phyloP scores from a whole-genome alignment of 2,797 vertebrate species.

The Enteromius unitaeniatus region DNA sequence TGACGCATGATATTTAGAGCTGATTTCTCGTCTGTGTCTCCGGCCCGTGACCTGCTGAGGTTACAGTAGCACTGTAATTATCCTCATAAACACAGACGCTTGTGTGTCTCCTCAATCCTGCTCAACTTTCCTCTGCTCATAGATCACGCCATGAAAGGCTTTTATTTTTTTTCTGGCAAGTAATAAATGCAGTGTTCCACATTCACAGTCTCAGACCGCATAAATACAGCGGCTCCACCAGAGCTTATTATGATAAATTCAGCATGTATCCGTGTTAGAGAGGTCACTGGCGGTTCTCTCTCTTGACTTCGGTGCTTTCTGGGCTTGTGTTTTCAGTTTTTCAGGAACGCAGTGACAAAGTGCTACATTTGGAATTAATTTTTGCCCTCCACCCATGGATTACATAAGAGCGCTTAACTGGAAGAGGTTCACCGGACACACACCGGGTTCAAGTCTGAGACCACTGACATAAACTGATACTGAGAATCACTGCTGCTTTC shows the following conservation, averaged over 20 bases:
- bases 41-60: not conserved
- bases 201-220: not conserved
- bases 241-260: not conserved
- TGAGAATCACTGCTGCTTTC: not conserved
- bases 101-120: not conserved
- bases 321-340: conserved; percentile 25
- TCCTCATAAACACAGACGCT: not conserved
- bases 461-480: not conserved
- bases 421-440: conserved; percentile 6
- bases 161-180: not conserved
- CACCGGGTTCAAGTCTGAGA: conserved; percentile 10
- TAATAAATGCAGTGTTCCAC: not conserved
- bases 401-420: conserved; percentile 48
- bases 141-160: not conserved
- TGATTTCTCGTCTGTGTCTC: not conserved
- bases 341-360: conserved; percentile 54
- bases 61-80: not conserved
- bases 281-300: not conserved
- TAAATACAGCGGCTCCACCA: not conserved
- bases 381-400: conserved; percentile 54
- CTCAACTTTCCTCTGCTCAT: not conserved
- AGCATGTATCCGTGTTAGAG: not conserved
- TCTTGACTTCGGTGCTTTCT: not conserved
- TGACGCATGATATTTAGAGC: not conserved
- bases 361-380: conserved; percentile 62